Conservation (phyloP, 2,888 invertebrate species). For the Synanthedon formicaeformis region DNA sequence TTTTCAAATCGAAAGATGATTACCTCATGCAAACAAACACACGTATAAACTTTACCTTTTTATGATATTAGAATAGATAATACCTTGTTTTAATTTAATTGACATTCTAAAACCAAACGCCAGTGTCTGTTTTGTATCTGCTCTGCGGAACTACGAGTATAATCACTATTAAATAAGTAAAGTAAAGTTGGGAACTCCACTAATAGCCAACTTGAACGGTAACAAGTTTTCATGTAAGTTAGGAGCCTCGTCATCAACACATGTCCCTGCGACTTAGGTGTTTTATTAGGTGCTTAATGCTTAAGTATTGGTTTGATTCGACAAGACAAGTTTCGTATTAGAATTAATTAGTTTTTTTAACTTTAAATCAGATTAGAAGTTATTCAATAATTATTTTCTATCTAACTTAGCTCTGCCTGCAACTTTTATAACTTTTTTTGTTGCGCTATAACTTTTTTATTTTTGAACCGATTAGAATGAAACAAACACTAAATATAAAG, state of each 20-base stretch:
- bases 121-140: background rate
- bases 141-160: background rate
- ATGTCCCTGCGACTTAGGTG: background rate
- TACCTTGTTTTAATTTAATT: too few relatives aligned
- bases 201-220: background rate
- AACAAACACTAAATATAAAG: too few relatives aligned
- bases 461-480: too few relatives aligned
- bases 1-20: too few relatives aligned
- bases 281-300: background rate
- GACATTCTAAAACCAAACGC: too few relatives aligned
- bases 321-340: background rate
- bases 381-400: too few relatives aligned
- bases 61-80: too few relatives aligned
- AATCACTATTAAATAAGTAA: background rate
- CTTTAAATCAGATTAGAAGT: background rate
- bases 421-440: too few relatives aligned
- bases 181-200: background rate
- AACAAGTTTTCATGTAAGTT: background rate
- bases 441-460: too few relatives aligned
- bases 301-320: background rate
- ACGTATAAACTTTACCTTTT: too few relatives aligned
- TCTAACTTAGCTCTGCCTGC: too few relatives aligned
- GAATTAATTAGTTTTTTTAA: background rate
- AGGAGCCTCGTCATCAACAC: background rate
- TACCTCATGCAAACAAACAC: too few relatives aligned